phyloP scores from a whole-genome alignment of 1,140 invertebrate genomes.

The Stratiolaelaps scimitus region DNA sequence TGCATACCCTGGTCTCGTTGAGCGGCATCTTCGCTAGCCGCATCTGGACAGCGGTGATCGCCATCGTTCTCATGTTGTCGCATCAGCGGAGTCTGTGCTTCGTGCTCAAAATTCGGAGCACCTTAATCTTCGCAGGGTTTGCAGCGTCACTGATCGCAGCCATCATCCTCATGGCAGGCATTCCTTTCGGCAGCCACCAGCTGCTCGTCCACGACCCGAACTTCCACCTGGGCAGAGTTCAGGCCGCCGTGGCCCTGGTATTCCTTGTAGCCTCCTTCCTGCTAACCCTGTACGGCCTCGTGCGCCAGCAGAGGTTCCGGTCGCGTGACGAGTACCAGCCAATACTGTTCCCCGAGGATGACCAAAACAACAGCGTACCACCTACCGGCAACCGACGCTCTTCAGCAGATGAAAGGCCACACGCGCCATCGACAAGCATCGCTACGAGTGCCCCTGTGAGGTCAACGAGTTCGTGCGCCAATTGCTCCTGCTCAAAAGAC shows the following conservation, averaged over 20 bases:
- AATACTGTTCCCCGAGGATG: constrained; percentile 5
- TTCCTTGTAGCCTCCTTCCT: constrained; percentile 53
- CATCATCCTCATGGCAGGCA: constrained; percentile 33
- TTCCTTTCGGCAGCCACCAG: constrained; percentile 40
- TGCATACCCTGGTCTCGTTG: constrained; percentile 58
- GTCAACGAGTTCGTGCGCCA: constrained; percentile 9
- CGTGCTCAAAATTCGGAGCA: constrained; percentile 45
- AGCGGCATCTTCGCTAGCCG: constrained; percentile 61
- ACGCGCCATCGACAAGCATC: too few relatives aligned
- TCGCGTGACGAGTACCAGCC: constrained; percentile 24
- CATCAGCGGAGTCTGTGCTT: constrained; percentile 66
- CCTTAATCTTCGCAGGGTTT: constrained; percentile 23
- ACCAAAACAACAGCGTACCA: not conserved
- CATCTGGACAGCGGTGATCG: constrained; percentile 67
- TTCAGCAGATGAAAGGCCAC: too few relatives aligned
- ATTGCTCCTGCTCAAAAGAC: constrained; percentile 9
- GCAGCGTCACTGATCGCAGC: constrained; percentile 8
- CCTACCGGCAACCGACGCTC: too few relatives aligned
- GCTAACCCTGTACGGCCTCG: constrained; percentile 54
- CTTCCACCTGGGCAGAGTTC: constrained; percentile 61
- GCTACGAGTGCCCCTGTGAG: not conserved
- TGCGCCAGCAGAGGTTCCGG: constrained; percentile 55
- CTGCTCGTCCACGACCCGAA: constrained; percentile 51
- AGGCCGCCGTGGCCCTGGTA: constrained; percentile 53
- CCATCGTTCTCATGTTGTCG: constrained; percentile 62